phyloP scores from a whole-genome alignment of 2,888 invertebrate genomes.

The Drosophila koepferae region DNA sequence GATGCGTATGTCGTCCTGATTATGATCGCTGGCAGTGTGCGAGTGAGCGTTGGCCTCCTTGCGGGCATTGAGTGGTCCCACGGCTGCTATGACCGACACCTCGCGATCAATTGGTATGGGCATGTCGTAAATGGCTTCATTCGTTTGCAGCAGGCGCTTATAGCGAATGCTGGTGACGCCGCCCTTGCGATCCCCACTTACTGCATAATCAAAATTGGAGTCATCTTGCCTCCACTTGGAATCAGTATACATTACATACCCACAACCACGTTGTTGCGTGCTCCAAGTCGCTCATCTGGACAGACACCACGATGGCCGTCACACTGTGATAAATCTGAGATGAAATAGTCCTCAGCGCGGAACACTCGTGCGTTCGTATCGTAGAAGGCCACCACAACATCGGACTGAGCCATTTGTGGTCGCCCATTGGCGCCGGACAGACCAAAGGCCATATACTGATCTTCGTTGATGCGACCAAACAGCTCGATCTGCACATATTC shows the following conservation, averaged over 20 bases:
- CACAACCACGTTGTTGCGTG: conserved; percentile 91
- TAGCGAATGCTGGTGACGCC: conserved; percentile 93
- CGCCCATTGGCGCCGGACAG: conserved; percentile 91
- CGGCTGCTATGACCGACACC: conserved; percentile 94
- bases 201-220: conserved; percentile 67
- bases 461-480: conserved; percentile 91
- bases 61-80: conserved; percentile 92
- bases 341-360: conserved; percentile 93
- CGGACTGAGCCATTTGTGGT: conserved; percentile 92
- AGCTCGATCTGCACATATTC: conserved; percentile 92
- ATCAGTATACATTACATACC: conserved; percentile 80
- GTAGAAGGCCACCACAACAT: conserved; percentile 93
- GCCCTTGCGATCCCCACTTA: conserved; percentile 91
- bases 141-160: conserved; percentile 91
- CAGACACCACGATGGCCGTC: conserved; percentile 94
- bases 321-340: conserved; percentile 92
- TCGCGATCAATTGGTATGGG: conserved; percentile 89
- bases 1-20: conserved; percentile 89
- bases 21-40: conserved; percentile 83
- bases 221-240: too few relatives aligned
- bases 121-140: conserved; percentile 90
- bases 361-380: conserved; percentile 87
- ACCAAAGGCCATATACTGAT: conserved; percentile 96
- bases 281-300: conserved; percentile 93
- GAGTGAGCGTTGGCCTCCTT: conserved; percentile 94